Evolutionary conservation across 2,888 invertebrate species (phyloP).

Genomic region (Pandemis corylana): DNA sequence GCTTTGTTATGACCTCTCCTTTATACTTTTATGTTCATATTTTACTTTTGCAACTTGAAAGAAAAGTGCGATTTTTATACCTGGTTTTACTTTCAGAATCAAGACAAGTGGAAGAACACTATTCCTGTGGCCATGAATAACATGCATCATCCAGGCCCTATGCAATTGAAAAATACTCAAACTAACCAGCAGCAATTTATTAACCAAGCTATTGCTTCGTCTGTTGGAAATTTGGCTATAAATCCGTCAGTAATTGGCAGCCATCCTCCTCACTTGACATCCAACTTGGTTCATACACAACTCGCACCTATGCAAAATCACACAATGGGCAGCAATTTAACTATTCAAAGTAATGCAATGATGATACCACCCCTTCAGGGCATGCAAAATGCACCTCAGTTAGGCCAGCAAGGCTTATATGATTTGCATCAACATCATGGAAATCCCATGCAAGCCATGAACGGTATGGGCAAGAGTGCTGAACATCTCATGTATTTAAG

Average conservation of each 20-base stretch:
- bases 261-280: slow-evolving; percentile 77
- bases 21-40: too few relatives aligned
- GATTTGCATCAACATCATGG: slow-evolving; percentile 80
- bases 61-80: not conserved
- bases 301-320: slow-evolving; percentile 82
- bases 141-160: slow-evolving; percentile 84
- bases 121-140: slow-evolving; percentile 84
- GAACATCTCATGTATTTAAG: slow-evolving; percentile 82
- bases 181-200: slow-evolving; percentile 82
- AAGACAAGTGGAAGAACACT: slow-evolving; percentile 94
- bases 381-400: slow-evolving; percentile 80
- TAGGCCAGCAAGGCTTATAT: slow-evolving; percentile 81
- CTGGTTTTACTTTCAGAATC: slow-evolving; percentile 86
- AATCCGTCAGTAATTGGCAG: slow-evolving; percentile 80
- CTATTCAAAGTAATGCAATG: slow-evolving; percentile 79
- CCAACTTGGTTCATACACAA: slow-evolving; percentile 84
- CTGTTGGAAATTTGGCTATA: slow-evolving; percentile 78
- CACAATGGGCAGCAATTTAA: slow-evolving; percentile 73
- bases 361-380: slow-evolving; percentile 81
- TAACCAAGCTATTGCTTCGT: slow-evolving; percentile 79
- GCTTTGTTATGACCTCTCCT: too few relatives aligned
- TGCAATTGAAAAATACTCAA: slow-evolving; percentile 80
- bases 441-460: slow-evolving; percentile 80
- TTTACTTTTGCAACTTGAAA: not conserved
- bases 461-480: slow-evolving; percentile 80